A percentile compares a stretch with the other conserved stretches of the same genome.
Evolutionary conservation across 2,113 vertebrate genomes (phyloP).

Genomic region (Notothenia rossii): DNA sequence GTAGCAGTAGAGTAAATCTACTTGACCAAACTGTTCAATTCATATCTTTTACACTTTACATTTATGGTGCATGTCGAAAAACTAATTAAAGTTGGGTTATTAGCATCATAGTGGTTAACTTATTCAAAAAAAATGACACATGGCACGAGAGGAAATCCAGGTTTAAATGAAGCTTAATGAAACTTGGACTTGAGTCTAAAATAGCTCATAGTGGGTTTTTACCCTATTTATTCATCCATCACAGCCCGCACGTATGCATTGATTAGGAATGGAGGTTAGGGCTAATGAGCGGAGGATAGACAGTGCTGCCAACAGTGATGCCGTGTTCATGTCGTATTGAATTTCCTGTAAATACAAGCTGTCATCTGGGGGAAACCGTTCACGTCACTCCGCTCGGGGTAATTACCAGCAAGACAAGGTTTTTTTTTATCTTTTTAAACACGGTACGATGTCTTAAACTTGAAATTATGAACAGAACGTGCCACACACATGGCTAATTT

Average conservation of each 20-base stretch:
- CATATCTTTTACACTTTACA: slow-evolving; percentile 23
- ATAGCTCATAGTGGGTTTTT: slow-evolving; percentile 23
- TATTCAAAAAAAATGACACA: slow-evolving; percentile 4
- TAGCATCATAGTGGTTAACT: background rate
- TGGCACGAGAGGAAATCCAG: background rate
- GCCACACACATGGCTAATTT: slow-evolving; percentile 3
- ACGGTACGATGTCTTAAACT: slow-evolving; percentile 12
- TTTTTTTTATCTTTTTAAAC: slow-evolving; percentile 17
- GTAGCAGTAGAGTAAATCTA: too few relatives aligned
- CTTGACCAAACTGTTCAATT: background rate
- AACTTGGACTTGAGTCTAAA: slow-evolving; percentile 18
- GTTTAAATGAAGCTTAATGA: slow-evolving; percentile 18
- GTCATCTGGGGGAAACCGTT: slow-evolving; percentile 48
- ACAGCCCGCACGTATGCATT: slow-evolving; percentile 32
- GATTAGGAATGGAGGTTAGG: slow-evolving; percentile 43
- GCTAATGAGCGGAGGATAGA: slow-evolving; percentile 37
- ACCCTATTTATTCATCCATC: slow-evolving; percentile 29
- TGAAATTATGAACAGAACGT: slow-evolving; percentile 21
- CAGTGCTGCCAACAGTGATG: slow-evolving; percentile 46
- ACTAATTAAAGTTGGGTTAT: slow-evolving; percentile 1
- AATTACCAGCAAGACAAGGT: slow-evolving; percentile 46
- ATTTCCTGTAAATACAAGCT: slow-evolving; percentile 61
- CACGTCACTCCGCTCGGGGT: slow-evolving; percentile 30
- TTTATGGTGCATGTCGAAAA: background rate
- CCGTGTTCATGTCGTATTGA: slow-evolving; percentile 40